Evolutionary conservation across 2,113 vertebrate genomes (phyloP), one percentile per base, ranked within the genome.

Genomic region (cattle (Bos taurus)): DNA sequence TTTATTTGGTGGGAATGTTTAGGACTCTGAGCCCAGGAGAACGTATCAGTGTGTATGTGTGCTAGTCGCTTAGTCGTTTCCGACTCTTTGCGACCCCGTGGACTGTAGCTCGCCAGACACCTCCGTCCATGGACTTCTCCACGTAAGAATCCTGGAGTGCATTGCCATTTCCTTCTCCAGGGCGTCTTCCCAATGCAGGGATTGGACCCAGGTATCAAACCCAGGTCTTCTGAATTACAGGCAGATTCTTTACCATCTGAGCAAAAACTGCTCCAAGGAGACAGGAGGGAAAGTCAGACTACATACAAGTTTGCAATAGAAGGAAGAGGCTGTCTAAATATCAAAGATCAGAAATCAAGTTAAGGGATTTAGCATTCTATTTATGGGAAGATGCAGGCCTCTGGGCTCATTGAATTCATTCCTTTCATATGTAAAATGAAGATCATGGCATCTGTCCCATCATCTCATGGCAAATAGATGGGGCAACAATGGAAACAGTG

Each of bases 141-240:
- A 71, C 19, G 9, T 71, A 36, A 40, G 67, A 71, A 71, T 40
- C n/a, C 67, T 23, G n/a, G n/a, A 71, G 19, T 23, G 19, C 9
- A 6, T 23, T 71, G 10, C 5, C 9, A 23, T 71, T 40, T 71
- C n/a, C n/a, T 40, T 23, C n/a, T 71, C n/a, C 67, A 40, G 67
- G 67, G n/a, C 1, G 0, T 71, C 67, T 40, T 40, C 5, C n/a
- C n/a, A 23, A n/a, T 0, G 0, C n/a, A 23, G n/a, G n/a, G 19
- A 71, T 40, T 0, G 0, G n/a, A 36, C 9, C 17, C n/a, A 36
- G 64, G n/a, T 17, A 71, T 36, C 17, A 71, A 71, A 23, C 2
- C 19, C 10, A 23, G 19, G 67, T 71, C 67, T 71, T 71, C 19
- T 40, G n/a, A 71, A 40, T 71, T 71, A 12, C 10, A 71, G n/a